Evolutionary conservation across 2,888 invertebrate genomes (phyloP).

Genomic region (Sinentomon sp.): DNA sequence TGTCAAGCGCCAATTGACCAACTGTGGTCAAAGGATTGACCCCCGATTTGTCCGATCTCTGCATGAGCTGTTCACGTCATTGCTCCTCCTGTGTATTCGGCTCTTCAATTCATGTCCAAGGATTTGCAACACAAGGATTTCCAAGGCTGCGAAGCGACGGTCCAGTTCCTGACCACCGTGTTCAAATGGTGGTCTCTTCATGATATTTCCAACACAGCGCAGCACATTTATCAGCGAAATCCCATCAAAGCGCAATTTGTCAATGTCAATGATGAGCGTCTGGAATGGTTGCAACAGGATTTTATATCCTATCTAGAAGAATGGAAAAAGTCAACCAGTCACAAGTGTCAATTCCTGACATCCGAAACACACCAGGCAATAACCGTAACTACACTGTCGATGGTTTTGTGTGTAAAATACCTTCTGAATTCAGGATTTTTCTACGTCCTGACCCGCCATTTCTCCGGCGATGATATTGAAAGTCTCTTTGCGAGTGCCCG

Average conservation of each 20-base stretch:
- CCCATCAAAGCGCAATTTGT: conserved; percentile 2
- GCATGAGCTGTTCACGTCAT: too few relatives aligned
- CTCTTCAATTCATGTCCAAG: too few relatives aligned
- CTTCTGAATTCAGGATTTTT: conserved; percentile 7
- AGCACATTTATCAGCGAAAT: conserved; percentile 3
- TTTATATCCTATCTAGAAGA: conserved; percentile 6
- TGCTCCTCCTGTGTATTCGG: too few relatives aligned
- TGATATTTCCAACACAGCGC: conserved; percentile 5
- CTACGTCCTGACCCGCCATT: conserved; percentile 7
- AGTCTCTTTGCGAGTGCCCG: conserved; percentile 6
- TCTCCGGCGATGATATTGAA: conserved; percentile 8
- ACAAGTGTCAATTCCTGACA: too few relatives aligned
- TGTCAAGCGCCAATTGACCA: not conserved
- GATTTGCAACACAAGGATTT: too few relatives aligned
- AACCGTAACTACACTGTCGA: conserved; percentile 5
- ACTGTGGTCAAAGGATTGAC: conserved; percentile 1
- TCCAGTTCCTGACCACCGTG: too few relatives aligned
- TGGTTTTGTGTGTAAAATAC: conserved; percentile 7
- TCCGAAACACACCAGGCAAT: conserved; percentile 7
- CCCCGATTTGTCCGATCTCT: too few relatives aligned
- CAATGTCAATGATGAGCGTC: conserved; percentile 4
- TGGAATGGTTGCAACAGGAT: conserved; percentile 6
- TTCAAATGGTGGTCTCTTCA: too few relatives aligned
- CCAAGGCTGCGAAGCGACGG: too few relatives aligned
- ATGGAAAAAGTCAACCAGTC: conserved; percentile 7